Base-by-base conservation (phyloP, 2,888 invertebrate genomes). In the Hanleya hanleyi region DNA sequence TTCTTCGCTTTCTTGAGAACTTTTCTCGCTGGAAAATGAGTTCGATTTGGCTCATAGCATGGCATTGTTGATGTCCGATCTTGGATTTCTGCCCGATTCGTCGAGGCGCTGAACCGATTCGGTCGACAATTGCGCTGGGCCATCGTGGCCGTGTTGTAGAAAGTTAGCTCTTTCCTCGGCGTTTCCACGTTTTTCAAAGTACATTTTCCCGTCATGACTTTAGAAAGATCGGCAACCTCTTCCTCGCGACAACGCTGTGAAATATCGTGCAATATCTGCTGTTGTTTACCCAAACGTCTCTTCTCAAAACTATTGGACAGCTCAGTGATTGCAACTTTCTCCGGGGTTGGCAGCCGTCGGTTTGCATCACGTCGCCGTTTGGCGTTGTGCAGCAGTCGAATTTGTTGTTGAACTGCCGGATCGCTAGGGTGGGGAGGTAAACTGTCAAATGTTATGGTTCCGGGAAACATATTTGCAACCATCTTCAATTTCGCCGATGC, bases 231-330 rank as follows among this genome's bases (percentile, higher is more conserved):
- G 7, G 76, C 69, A 6, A 87, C 80, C 73, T 87, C 87, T 71
- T 87, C 86, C 72, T 85, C 86, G 12, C 86, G 76, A 67, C 87
- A 87, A 5, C 86, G 74, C 41, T 83, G 82, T 5, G 84, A 79
- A 65, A 87, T 86, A 67, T 87, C 87, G 0, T 79, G 75, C n/a
- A 87, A 74, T 66, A 86, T 83, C 50, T 83, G 83, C 69, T 86
- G 87, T 50, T 86, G 86, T 69, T 85, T 86, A 0, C 87, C 86
- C 33, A 87, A 77, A 1, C 84, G 77, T 6, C 85, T 73, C 41
- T 85, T 83, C 68, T 84, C 82, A 67, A 83, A 84, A 71, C 86
- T 85, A 12, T 76, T 75, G 0, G 86, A 83, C 6, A 87, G 77
- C 29, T 83, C 81, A 83, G 86, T 81, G 22, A 87, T 84, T 29